phyloP scores from a whole-genome alignment of 2,113 vertebrate genomes.

The Anarhynchus alexandrinus region DNA sequence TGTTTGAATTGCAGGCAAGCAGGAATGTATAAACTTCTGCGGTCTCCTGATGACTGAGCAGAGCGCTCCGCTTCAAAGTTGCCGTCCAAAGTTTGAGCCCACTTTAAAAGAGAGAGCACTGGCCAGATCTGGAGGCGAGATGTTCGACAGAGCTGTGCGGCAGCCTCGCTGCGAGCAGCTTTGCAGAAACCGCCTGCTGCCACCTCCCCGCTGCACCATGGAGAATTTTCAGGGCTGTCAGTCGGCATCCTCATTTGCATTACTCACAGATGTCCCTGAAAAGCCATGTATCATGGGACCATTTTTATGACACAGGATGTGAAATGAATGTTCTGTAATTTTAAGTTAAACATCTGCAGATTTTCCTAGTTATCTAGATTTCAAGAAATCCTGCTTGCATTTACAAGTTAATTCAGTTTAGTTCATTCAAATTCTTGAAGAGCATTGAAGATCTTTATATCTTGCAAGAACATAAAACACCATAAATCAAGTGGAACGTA shows the following conservation, averaged over 20 bases:
- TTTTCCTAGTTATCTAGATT: background rate
- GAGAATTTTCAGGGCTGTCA: slow-evolving; percentile 16
- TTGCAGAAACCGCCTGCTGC: background rate
- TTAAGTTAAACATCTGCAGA: slow-evolving; percentile 45
- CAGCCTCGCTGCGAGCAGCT: background rate
- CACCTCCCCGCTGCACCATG: background rate
- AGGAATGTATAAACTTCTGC: background rate
- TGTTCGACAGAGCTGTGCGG: background rate
- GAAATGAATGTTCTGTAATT: slow-evolving; percentile 33
- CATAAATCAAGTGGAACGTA: background rate
- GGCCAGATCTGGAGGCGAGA: background rate
- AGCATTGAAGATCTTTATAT: background rate
- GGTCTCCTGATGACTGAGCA: background rate
- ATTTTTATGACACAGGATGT: background rate
- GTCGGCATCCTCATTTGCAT: slow-evolving; percentile 6
- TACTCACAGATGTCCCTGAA: slow-evolving; percentile 52
- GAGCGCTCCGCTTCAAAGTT: background rate
- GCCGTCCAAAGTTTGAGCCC: background rate
- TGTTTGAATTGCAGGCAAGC: background rate
- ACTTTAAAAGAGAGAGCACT: background rate
- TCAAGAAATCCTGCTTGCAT: slow-evolving; percentile 2
- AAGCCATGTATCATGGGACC: background rate
- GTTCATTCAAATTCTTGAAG: background rate
- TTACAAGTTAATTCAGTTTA: slow-evolving; percentile 3
- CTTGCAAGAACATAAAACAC: background rate